phyloP scores from a whole-genome alignment of 2,888 invertebrate genomes.

The Conchocele bisecta region DNA sequence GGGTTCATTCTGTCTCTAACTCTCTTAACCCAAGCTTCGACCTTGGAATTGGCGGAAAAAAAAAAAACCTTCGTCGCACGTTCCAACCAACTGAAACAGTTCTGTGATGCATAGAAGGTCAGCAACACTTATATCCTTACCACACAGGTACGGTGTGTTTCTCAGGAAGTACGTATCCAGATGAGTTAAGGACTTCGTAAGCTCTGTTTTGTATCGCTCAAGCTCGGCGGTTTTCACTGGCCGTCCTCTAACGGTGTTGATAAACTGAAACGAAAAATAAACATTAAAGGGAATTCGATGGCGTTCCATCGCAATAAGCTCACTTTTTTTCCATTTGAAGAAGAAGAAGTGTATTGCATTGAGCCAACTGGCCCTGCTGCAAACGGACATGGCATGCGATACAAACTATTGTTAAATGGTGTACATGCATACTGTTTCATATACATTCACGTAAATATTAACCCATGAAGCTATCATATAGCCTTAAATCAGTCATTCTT shows the following conservation, averaged over 20 bases:
- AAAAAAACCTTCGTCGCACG: conserved; percentile 68
- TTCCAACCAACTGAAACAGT: conserved; percentile 73
- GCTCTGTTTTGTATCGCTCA: conserved; percentile 20
- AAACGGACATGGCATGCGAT: too few relatives aligned
- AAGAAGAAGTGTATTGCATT: too few relatives aligned
- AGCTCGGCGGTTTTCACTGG: conserved; percentile 47
- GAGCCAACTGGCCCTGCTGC: too few relatives aligned
- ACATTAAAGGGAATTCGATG: neutral
- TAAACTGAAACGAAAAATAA: conserved; percentile 27
- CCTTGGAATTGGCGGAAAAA: conserved; percentile 62
- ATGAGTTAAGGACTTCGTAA: conserved; percentile 26
- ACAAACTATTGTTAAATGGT: too few relatives aligned
- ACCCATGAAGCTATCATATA: too few relatives aligned
- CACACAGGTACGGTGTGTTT: conserved; percentile 65
- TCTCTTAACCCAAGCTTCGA: conserved; percentile 73
- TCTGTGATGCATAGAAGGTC: conserved; percentile 78
- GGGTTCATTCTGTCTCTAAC: conserved; percentile 67
- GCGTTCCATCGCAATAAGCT: too few relatives aligned
- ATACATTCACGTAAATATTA: too few relatives aligned
- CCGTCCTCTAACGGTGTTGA: conserved; percentile 39
- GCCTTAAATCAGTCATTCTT: too few relatives aligned
- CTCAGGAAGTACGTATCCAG: conserved; percentile 74
- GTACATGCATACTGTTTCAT: too few relatives aligned
- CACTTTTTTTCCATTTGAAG: too few relatives aligned
- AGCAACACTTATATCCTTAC: conserved; percentile 73